Base-by-base conservation (phyloP, 2,113 vertebrate species). In the Dendrocopos noguchii region DNA sequence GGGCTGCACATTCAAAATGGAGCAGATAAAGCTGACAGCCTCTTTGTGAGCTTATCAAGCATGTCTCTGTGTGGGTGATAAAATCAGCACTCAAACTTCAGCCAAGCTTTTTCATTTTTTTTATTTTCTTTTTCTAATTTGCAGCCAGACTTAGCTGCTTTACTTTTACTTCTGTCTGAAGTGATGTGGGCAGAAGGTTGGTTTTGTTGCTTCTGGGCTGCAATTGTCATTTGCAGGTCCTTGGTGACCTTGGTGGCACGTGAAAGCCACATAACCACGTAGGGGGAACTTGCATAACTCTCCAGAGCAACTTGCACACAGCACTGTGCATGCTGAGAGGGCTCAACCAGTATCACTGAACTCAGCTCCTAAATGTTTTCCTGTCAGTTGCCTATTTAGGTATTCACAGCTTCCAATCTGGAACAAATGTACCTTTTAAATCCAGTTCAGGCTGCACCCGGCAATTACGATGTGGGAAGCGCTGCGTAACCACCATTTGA, bases 81-180 rank as follows among this genome's bases (percentile, higher is more conserved):
- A 92, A 80, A 87, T 67, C 91, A 77, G 71, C 36, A 21, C 71
- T 80, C 72, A 61, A 47, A 68, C 42, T 86, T 95, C 72, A 78
- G 79, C 67, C 83, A 63, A 65, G 47, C 39, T 87, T 78, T 87
- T 73, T 42, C 8, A 52, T 72, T 93, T 88, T 63, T 93, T 20
- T 17, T 55, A 68, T 93, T 47, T 17, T 93, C 88, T 66, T 90
- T 8, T 78, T 86, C 17, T 74, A 21, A 64, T 91, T 76, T 87
- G 55, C 55, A 88, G 50, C 55, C 47, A 39, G 46, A 28, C 18
- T 80, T 56, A 46, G 1, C 29, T 0, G 0, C 53, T 65, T 90
- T 65, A 20, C 60, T 87, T 92, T 74, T 20, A 4, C 71, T 85
- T 86, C 66, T 28, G 8, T 81, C 36, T 47, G 72, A 77, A 88